These are phyloP conservation scores for Mesitornis unicolor DNA, from an alignment of 2,113 vertebrate species.

Conservation along the genomic window DNA sequence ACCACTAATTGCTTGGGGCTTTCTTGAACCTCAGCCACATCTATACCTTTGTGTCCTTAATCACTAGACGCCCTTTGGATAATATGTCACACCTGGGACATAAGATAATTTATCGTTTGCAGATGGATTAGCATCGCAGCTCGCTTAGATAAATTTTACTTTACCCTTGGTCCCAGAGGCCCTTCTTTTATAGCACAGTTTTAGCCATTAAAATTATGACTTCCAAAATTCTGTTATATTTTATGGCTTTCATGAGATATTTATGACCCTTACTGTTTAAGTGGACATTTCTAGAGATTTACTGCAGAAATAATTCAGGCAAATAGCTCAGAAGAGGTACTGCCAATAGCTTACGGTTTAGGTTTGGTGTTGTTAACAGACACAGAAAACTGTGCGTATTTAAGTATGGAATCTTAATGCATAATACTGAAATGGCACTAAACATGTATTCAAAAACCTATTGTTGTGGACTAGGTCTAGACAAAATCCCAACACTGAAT, in stretches of 20 bases:
- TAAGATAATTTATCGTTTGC: conserved; percentile 73
- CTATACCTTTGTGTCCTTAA: conserved; percentile 74
- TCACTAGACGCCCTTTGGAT: conserved; percentile 72
- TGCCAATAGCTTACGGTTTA: conserved; percentile 33
- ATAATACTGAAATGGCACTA: neutral
- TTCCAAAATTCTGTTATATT: conserved; percentile 81
- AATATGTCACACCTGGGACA: conserved; percentile 74
- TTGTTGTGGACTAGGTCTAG: neutral
- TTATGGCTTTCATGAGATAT: conserved; percentile 77
- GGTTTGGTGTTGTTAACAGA: conserved; percentile 23
- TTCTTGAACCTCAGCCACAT: conserved; percentile 70
- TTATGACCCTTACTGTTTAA: conserved; percentile 76
- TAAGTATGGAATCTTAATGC: neutral
- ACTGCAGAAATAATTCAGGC: conserved; percentile 72
- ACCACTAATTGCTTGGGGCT: conserved; percentile 68
- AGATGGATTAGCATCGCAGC: conserved; percentile 72
- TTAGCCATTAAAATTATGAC: conserved; percentile 82
- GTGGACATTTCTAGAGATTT: conserved; percentile 77
- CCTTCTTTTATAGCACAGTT: conserved; percentile 76
- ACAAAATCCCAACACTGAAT: neutral
- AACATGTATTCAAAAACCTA: neutral
- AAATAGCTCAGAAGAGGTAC: conserved; percentile 59
- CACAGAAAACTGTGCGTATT: neutral
- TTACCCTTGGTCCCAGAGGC: conserved; percentile 71
- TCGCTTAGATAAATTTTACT: conserved; percentile 72